Evolutionary conservation across 2,113 vertebrate genomes (phyloP), one percentile per base, ranked within the genome.

Genomic region (Mirounga angustirostris): DNA sequence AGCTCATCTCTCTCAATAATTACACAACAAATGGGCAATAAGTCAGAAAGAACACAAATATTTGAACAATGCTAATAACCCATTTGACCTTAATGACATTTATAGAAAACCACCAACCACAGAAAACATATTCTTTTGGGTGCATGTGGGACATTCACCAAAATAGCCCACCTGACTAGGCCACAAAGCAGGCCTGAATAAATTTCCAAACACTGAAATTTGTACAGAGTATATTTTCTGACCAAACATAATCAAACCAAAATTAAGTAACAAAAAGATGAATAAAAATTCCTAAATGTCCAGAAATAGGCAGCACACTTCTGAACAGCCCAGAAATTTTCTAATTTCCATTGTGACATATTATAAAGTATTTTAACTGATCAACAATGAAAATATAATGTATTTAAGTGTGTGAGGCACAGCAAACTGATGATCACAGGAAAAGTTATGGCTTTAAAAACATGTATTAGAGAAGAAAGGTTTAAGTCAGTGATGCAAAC

Each of bases 291-390:
- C 74, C 71, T 46, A 78, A 92, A 63, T 30, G 50, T 97, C 58
- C 92, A 59, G 36, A 95, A 95, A 96, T 80, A 84, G 56, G 56
- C 16, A 82, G 89, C n/a, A 74, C 7, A 79, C 19, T 94, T 93
- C 86, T 36, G 54, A 91, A 87, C 0, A 69, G 36, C 26, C 33
- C 6, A 63, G 30, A 76, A 85, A 63, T 9, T 33, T 58, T 94
- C 59, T 58, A 30, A 95, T 80, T 91, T 91, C 90, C n/a, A 61
- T 2, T 24, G 30, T 74, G 40, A 67, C 28, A 26, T 22, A 85
- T 73, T 76, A 52, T 28, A 78, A 92, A 74, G 50, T 28, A 78
- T 63, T 74, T 78, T 63, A 85, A 85, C 43, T 69, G 14, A 87
- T 52, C 46, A 67, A 50, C 65, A 84, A 79, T 81, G 58, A 76